These are phyloP conservation scores for Trinorchestia longiramus DNA, from an alignment of 1,140 invertebrate genomes.

Conservation along the genomic window DNA sequence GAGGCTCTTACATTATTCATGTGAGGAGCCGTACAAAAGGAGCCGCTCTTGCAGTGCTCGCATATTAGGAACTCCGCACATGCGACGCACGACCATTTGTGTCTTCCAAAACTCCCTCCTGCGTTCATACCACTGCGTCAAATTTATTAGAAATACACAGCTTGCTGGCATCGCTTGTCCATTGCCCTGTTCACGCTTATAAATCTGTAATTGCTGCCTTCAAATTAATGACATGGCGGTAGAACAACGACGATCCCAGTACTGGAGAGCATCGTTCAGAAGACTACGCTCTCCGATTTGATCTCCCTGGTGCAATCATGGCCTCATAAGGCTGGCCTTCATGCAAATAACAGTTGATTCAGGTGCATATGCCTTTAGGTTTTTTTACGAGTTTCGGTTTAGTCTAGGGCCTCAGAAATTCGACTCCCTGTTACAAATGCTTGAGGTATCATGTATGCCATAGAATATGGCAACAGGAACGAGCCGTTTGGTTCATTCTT, in stretches of 20 bases:
- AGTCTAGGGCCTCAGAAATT: neutral
- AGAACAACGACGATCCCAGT: neutral
- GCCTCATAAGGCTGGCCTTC: neutral
- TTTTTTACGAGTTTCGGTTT: neutral
- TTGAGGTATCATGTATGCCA: neutral
- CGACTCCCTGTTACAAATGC: neutral
- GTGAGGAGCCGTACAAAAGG: slow-evolving; percentile 1
- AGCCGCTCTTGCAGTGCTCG: neutral
- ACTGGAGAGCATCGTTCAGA: neutral
- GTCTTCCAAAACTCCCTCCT: neutral
- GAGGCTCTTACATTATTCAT: slow-evolving; percentile 46
- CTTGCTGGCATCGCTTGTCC: neutral
- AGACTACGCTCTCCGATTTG: neutral
- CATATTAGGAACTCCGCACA: neutral
- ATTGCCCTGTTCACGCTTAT: neutral
- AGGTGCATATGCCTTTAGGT: neutral
- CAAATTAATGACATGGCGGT: neutral
- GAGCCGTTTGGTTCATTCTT: no score
- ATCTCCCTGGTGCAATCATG: neutral
- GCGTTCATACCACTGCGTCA: neutral
- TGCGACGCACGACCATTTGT: neutral
- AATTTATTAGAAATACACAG: neutral
- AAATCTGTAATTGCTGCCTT: neutral
- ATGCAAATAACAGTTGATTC: neutral
- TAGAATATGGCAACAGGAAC: no score